Base-by-base conservation (phyloP, 1,140 invertebrate species). In the Contarinia nasturtii region DNA sequence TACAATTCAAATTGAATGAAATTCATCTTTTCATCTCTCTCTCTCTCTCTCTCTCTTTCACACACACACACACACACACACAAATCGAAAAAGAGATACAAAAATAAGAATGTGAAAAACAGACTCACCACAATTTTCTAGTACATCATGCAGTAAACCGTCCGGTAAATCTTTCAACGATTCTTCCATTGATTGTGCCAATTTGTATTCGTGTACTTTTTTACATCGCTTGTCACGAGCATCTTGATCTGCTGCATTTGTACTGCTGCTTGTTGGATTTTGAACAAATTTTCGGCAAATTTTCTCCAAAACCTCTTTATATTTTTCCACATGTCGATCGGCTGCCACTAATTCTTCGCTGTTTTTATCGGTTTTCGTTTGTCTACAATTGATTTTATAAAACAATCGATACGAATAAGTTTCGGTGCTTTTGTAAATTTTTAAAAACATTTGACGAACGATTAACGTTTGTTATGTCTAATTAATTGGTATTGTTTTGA, bases 281-380 rank as follows among this genome's bases (percentile, higher is more conserved):
- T 56, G 66, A 12, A 66, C 64, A 33, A 82, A 60, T 52, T 74
- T 70, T 58, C 81, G 80, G 52, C 70, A 79, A 51, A 79, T 73
- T 62, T 75, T 71, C 48, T 75, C 72, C 44, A 83, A 63, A 20
- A 82, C 81, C 61, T 77, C 74, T 54, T 79, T 76, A 19, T 94
- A 78, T 53, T 82, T 75, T 49, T 95, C 89, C 4, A 93, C 85
- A 64, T 84, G 78, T 53, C 80, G 80, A 55, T 94, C 89, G 27
- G 86, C 84, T 48, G 73, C 77, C 61, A 83, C 77, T 41, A 94
- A 69, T 66, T 93, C 88, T 67, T 90, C 85, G 40, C 81, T 83
- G 11, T 90, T 64, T 2, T 80, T 77, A 64, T 92, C 88, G 45
- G 80, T 82, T 65, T 86, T 89, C 52, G 87, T 86, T 59, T 82